Conservation (phyloP, 2,888 invertebrate genomes). For the Coleophora deauratella region DNA sequence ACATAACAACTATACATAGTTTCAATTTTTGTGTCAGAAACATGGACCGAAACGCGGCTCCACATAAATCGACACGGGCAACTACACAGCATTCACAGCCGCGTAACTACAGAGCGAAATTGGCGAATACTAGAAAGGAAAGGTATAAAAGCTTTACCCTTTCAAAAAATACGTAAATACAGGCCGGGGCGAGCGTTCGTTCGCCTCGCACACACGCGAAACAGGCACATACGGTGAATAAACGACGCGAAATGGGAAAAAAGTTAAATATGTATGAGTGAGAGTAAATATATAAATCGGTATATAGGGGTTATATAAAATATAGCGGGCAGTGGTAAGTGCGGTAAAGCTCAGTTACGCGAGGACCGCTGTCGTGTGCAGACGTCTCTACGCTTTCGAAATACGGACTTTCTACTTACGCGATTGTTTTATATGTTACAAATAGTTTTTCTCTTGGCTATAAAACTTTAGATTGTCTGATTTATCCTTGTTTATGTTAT, state of each 20-base stretch:
- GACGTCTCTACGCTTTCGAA: neutral
- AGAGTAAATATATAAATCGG: conserved; percentile 74
- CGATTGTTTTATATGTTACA: no score
- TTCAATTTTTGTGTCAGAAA: no score
- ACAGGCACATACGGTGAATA: conserved; percentile 56
- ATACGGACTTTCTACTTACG: no score
- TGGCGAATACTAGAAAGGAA: conserved; percentile 63
- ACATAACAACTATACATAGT: no score
- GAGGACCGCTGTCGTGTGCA: conserved; percentile 22
- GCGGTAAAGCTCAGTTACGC: conserved; percentile 49
- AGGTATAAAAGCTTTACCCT: conserved; percentile 71
- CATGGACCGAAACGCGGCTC: conserved; percentile 7
- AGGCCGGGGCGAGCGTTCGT: conserved; percentile 36
- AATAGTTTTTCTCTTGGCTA: no score
- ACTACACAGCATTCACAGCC: conserved; percentile 57
- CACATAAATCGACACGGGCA: conserved; percentile 65
- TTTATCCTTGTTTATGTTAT: no score
- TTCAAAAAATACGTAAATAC: conserved; percentile 72
- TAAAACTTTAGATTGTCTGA: neutral
- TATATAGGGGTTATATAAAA: conserved; percentile 68
- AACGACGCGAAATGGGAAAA: conserved; percentile 73
- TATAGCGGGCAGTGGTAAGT: conserved; percentile 43
- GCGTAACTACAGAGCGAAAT: conserved; percentile 60
- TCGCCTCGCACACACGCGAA: conserved; percentile 48
- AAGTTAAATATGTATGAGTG: conserved; percentile 75